A percentile compares a stretch with the other conserved stretches of the same genome.
Evolutionary conservation across 2,888 invertebrate genomes (phyloP).

Genomic region (Ormyrus labotus): DNA sequence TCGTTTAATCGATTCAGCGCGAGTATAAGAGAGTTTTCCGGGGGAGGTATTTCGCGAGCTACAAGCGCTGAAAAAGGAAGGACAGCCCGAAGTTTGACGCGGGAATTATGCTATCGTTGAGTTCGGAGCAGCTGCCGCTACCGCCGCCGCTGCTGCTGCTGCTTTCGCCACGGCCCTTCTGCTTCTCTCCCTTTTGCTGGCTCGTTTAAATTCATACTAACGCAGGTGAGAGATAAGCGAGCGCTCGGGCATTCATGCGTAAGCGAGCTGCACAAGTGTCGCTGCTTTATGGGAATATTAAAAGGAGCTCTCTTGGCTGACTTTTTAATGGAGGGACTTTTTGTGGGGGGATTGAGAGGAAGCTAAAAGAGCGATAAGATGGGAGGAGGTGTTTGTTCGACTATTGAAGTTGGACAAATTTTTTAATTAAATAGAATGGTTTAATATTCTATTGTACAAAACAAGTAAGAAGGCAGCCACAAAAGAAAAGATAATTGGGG

Average conservation of each 20-base stretch:
- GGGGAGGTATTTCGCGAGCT: too few species aligned
- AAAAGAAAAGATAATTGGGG: too few species aligned
- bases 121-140: slow-evolving; percentile 38
- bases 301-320: too few species aligned
- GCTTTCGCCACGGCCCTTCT: too few species aligned
- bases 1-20: slow-evolving; percentile 61
- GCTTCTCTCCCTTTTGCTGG: slow-evolving; percentile 53
- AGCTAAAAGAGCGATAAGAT: too few species aligned
- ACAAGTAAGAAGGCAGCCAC: too few species aligned
- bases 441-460: too few species aligned
- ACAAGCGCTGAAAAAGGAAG: slow-evolving; percentile 44
- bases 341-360: too few species aligned
- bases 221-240: slow-evolving; percentile 3
- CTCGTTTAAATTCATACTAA: slow-evolving; percentile 55
- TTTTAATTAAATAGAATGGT: too few species aligned
- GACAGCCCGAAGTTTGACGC: slow-evolving; percentile 61
- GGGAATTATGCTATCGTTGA: slow-evolving; percentile 59
- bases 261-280: not conserved
- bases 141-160: not conserved
- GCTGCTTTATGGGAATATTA: not conserved
- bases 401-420: too few species aligned
- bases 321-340: too few species aligned
- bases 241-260: not conserved
- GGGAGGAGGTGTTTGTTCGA: too few species aligned
- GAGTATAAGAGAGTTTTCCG: slow-evolving; percentile 49